Conservation (phyloP, 2,888 invertebrate genomes). For the Lasioglossum pauxillum region DNA sequence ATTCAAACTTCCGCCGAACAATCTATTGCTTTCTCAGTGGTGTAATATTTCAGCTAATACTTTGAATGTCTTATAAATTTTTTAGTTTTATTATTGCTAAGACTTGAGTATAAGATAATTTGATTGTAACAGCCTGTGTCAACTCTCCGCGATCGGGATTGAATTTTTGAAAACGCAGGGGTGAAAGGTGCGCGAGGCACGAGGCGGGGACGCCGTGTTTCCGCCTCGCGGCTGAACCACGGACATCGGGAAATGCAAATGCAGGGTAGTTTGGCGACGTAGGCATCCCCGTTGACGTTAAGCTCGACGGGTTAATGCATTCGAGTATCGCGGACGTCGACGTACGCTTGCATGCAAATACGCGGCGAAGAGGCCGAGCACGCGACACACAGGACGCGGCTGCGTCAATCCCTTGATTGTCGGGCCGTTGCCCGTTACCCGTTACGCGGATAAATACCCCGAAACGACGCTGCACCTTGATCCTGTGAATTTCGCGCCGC, state of each 20-base stretch:
- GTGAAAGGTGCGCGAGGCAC: neutral
- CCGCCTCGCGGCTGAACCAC: conserved; percentile 4
- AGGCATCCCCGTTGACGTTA: conserved; percentile 50
- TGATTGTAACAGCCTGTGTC: neutral
- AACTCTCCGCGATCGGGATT: neutral
- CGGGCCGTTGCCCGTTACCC: conserved; percentile 38
- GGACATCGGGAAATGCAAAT: conserved; percentile 65
- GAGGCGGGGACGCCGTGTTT: neutral
- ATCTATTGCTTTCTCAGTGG: neutral
- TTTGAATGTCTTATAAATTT: too few relatives aligned
- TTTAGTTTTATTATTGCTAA: too few relatives aligned
- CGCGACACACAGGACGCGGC: conserved; percentile 14
- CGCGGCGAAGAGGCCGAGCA: conserved; percentile 52
- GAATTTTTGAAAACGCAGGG: neutral
- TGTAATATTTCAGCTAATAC: too few relatives aligned
- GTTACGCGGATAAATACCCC: conserved; percentile 51
- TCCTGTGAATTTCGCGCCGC: conserved; percentile 18
- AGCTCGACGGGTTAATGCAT: conserved; percentile 63
- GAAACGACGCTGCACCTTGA: conserved; percentile 4
- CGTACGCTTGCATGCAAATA: conserved; percentile 65
- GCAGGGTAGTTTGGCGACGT: conserved; percentile 62
- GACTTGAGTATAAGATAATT: too few relatives aligned
- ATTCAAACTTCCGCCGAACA: neutral
- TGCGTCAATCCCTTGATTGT: conserved; percentile 49
- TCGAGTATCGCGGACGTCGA: conserved; percentile 57